A percentile compares a stretch with the other conserved stretches of the same genome.
These are phyloP conservation scores for Muraenolepis orangiensis DNA, from an alignment of 2,797 vertebrate species.

Conservation along the genomic window DNA sequence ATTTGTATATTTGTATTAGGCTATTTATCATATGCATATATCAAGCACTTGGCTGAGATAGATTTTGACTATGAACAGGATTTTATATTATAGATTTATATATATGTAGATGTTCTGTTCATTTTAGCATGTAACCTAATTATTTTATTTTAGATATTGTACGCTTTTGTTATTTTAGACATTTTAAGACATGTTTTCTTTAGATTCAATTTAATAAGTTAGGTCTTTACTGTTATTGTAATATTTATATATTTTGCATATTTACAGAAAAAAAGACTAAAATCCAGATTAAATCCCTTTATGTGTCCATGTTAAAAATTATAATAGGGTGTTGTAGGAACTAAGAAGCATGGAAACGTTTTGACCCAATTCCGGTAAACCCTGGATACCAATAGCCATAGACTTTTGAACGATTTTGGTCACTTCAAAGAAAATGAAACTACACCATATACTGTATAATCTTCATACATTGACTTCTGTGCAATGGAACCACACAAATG, in stretches of 20 bases:
- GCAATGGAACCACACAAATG: neutral
- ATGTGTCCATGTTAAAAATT: neutral
- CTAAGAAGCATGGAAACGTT: neutral
- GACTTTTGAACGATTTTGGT: neutral
- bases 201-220: neutral
- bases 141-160: neutral
- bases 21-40: neutral
- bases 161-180: neutral
- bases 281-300: neutral
- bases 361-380: neutral
- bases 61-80: neutral
- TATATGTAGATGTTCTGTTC: neutral
- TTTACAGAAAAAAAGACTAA: neutral
- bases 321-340: neutral
- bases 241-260: neutral
- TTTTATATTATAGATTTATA: neutral
- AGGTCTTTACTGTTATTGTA: neutral
- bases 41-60: neutral
- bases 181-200: neutral
- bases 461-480: neutral
- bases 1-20: neutral
- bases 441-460: neutral
- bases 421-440: neutral
- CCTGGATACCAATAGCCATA: neutral
- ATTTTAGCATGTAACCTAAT: neutral